These are phyloP conservation scores for Bombycilla garrulus DNA, from an alignment of 2,113 vertebrate genomes.

Conservation along the genomic window DNA sequence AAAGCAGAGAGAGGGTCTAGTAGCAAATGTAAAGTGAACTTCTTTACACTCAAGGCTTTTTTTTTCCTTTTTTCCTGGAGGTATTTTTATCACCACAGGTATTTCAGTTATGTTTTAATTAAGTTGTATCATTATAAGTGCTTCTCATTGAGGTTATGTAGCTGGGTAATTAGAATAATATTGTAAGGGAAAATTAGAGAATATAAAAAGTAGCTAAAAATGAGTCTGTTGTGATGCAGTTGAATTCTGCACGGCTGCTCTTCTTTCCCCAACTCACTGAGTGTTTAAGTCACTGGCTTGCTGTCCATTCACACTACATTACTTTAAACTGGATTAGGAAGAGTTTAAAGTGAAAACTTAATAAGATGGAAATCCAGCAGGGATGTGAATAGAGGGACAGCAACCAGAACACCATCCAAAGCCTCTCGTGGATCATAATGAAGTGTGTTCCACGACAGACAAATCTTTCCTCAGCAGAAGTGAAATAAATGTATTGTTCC, in stretches of 20 bases:
- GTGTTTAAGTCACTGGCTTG: background rate
- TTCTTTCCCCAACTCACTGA: background rate
- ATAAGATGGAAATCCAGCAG: background rate
- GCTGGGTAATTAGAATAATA: conserved; percentile 25
- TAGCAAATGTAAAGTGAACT: background rate
- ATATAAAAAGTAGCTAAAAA: background rate
- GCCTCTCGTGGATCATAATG: background rate
- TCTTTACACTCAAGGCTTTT: background rate
- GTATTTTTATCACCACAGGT: background rate
- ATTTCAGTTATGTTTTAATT: conserved; percentile 45
- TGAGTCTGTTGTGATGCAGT: background rate
- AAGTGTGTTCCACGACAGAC: background rate
- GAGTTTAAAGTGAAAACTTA: background rate
- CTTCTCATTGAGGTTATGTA: conserved; percentile 26
- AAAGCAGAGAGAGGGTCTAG: background rate
- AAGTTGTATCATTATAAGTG: conserved; percentile 17
- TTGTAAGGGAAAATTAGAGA: conserved; percentile 15
- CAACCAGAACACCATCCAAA: background rate
- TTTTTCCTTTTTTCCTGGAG: background rate
- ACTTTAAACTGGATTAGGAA: background rate
- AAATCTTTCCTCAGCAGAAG: background rate
- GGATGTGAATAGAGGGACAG: background rate
- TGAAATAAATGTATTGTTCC: background rate
- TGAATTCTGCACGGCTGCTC: background rate
- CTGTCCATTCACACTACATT: background rate